Percentiles rank a stretch among this genome's conserved stretches.
Evolutionary conservation across 2,797 vertebrate genomes (phyloP).

Genomic region (Lateolabrax maculatus): DNA sequence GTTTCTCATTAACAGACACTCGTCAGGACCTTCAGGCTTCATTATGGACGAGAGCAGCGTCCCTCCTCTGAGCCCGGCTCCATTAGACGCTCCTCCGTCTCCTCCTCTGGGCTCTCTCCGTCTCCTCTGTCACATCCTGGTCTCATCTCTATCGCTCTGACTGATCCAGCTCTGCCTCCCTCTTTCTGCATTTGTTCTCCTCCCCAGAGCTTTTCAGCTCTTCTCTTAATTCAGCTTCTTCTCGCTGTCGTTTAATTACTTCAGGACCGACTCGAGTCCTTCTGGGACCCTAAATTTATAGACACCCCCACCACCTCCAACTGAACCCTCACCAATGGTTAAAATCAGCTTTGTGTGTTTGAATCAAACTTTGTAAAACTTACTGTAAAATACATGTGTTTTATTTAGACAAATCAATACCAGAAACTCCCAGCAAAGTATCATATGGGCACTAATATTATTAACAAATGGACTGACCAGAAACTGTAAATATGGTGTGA

Average conservation of each 20-base stretch:
- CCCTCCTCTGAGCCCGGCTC: slow-evolving; percentile 49
- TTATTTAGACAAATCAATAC: too few relatives aligned
- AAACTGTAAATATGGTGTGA: too few relatives aligned
- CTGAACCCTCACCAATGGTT: too few relatives aligned
- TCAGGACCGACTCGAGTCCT: neutral
- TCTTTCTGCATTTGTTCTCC: slow-evolving; percentile 38
- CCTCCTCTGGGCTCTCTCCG: slow-evolving; percentile 42
- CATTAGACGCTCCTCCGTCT: slow-evolving; percentile 51
- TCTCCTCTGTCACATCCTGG: slow-evolving; percentile 55
- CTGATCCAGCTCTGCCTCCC: slow-evolving; percentile 44
- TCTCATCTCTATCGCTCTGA: slow-evolving; percentile 58
- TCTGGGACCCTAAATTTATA: neutral
- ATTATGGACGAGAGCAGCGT: slow-evolving; percentile 40
- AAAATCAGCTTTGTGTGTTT: neutral
- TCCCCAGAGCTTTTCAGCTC: slow-evolving; percentile 19
- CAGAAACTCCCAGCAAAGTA: too few relatives aligned
- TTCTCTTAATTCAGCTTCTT: neutral
- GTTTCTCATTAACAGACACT: slow-evolving; percentile 20
- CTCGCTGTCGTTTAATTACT: slow-evolving; percentile 27
- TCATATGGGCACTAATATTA: too few relatives aligned
- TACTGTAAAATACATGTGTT: too few relatives aligned
- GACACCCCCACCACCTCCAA: neutral
- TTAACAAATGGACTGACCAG: too few relatives aligned
- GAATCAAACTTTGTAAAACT: too few relatives aligned
- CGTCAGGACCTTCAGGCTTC: slow-evolving; percentile 54